Percentiles rank a stretch among this genome's conserved stretches.
phyloP scores from a whole-genome alignment of 2,888 invertebrate species.

The Icerya purchasi region DNA sequence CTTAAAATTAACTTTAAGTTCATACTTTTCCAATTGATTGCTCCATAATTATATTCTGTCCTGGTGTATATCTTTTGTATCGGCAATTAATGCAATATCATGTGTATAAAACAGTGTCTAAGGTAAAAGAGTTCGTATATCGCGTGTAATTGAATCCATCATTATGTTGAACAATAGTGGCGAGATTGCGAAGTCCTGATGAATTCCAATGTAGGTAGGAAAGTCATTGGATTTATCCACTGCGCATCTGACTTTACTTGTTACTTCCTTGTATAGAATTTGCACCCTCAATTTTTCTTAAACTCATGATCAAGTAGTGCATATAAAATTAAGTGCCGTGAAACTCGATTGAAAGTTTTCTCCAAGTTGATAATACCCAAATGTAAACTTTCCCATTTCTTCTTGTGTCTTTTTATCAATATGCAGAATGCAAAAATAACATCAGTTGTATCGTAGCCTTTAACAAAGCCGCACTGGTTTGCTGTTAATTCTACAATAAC shows the following conservation, averaged over 20 bases:
- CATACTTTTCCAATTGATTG: background rate
- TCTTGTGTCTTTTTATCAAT: too few relatives aligned
- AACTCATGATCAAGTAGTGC: background rate
- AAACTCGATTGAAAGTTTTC: background rate
- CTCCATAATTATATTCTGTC: background rate
- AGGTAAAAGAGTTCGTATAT: background rate
- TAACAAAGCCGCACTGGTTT: too few relatives aligned
- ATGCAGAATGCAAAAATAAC: too few relatives aligned
- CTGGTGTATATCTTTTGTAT: background rate
- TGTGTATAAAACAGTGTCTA: background rate
- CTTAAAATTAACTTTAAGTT: background rate
- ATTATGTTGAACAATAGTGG: background rate
- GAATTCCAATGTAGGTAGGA: background rate
- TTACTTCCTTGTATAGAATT: background rate
- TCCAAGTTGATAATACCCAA: too few relatives aligned
- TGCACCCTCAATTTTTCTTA: background rate
- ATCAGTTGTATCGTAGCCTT: too few relatives aligned
- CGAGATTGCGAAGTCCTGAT: background rate
- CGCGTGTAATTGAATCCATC: background rate
- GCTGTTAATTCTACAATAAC: too few relatives aligned
- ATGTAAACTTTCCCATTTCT: too few relatives aligned
- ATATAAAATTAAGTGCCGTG: background rate
- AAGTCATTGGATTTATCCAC: background rate
- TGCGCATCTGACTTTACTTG: background rate
- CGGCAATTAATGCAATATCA: background rate